These are phyloP conservation scores for Neomorphus geoffroyi DNA, from an alignment of 2,797 vertebrate species.

Conservation along the genomic window DNA sequence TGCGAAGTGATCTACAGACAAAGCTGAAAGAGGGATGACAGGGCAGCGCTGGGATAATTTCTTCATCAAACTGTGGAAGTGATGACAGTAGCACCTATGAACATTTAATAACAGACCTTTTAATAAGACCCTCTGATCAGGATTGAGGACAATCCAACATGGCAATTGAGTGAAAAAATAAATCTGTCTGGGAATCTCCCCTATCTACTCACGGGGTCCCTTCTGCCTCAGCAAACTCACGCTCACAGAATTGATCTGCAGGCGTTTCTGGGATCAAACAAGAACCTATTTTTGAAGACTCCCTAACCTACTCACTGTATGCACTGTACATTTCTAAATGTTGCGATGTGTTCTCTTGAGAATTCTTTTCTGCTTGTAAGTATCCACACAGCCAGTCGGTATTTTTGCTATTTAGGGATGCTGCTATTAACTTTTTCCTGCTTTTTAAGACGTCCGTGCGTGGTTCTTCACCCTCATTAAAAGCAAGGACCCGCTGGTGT, in stretches of 20 bases:
- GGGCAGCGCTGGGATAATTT: not conserved
- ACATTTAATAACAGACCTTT: not conserved
- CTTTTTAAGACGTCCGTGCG: not conserved
- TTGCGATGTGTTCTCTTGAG: rapidly evolving
- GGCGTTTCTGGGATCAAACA: not conserved
- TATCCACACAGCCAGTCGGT: not conserved
- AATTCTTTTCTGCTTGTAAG: not conserved
- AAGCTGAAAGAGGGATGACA: not conserved
- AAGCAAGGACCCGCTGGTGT: not conserved
- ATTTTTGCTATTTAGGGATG: not conserved
- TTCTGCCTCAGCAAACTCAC: not conserved
- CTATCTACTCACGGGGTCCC: not conserved
- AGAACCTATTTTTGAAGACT: not conserved
- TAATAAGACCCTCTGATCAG: not conserved
- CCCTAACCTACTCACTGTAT: not conserved
- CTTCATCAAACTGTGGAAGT: not conserved
- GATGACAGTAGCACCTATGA: not conserved
- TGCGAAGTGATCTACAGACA: not conserved
- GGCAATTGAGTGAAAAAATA: rapidly evolving
- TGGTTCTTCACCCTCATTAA: not conserved
- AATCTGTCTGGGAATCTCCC: not conserved
- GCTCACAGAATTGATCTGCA: not conserved
- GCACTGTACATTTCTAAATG: not conserved
- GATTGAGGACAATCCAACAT: not conserved
- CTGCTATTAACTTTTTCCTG: not conserved